These are phyloP conservation scores for Haliclona indistincta DNA, from an alignment of 37 sponge, comb jelly and placozoan genomes.

Conservation along the genomic window DNA sequence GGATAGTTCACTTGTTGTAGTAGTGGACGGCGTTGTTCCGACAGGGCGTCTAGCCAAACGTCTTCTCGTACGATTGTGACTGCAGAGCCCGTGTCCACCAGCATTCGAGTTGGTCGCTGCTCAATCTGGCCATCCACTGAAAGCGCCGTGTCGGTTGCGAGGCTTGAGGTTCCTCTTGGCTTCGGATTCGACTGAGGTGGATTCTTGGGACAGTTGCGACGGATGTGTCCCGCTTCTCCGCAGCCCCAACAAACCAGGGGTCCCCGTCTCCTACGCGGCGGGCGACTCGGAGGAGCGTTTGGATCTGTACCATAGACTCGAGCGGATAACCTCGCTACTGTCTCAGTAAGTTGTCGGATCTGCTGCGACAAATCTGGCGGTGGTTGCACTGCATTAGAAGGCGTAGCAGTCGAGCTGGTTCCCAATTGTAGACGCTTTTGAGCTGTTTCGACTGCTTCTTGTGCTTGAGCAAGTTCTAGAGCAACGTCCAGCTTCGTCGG, in stretches of 20 bases:
- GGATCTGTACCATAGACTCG: neutral
- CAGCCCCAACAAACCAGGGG: slow-evolving; percentile 11
- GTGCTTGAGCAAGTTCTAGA: slow-evolving; percentile 2
- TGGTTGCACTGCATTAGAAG: too few relatives aligned
- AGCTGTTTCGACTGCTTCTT: slow-evolving; percentile 11
- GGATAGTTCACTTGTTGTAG: too few relatives aligned
- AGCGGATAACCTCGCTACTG: neutral
- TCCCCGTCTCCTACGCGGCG: neutral
- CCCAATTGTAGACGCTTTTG: neutral
- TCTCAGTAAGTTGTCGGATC: slow-evolving; percentile 2
- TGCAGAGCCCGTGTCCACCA: slow-evolving; percentile 8
- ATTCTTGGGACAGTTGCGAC: slow-evolving; percentile 9
- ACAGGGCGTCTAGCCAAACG: neutral
- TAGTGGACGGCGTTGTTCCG: neutral
- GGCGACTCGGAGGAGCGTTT: neutral
- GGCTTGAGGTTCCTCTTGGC: neutral
- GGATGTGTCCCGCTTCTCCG: slow-evolving; percentile 2
- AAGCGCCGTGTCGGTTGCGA: neutral
- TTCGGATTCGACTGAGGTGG: neutral
- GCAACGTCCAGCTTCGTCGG: slow-evolving; percentile 15
- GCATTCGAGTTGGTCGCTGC: neutral
- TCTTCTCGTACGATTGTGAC: slow-evolving; percentile 12
- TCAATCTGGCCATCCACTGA: slow-evolving; percentile 4
- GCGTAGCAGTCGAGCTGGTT: too few relatives aligned
- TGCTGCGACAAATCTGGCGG: neutral